Evolutionary conservation across 2,113 vertebrate genomes (phyloP), one percentile per base, ranked within the genome.

Genomic region (Marmota monax): DNA sequence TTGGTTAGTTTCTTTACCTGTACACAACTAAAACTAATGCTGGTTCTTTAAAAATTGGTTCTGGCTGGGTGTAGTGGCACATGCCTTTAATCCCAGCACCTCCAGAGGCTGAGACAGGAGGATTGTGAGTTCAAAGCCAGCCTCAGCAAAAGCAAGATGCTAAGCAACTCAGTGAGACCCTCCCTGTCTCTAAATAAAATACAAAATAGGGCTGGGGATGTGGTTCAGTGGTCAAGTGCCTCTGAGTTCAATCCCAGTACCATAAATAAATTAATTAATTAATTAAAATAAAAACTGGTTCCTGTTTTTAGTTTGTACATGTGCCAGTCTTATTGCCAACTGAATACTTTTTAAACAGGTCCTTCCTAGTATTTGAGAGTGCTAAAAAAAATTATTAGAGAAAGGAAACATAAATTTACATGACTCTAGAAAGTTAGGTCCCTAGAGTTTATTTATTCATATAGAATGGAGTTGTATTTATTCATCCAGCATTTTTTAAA

Each of bases 1-100:
- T 61, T 90, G 20, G 88, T 96, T 61, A 63, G 61, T 42, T 88
- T 87, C 16, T 91, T 93, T 84, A 63, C 67, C 22, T n/a, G 17
- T 67, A 93, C 27, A 48, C 74, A 70, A 39, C 23, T 91, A 91
- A 84, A 84, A 84, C 79, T 87, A 80, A 79, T 32, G 18, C 6
- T 14, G 18, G 3, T 77, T 77, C n/a, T 74, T 82, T 79, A 23
- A 92, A 92, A 78, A 5, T 70, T 37, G 7, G 10, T 84, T 91
- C 27, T 18, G 12, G 48, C 48, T 51, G 48, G 48, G 48, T 51
- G 48, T 51, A 12, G 48, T 51, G 48, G 48, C 48, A 51, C 48
- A 51, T 51, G 48, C 48, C 10, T 51, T 11, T 51, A 51, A 51
- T 51, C 48, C 48, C 48, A 51, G 48, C 48, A 51, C 10, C 48